Percentiles rank a stretch among this genome's conserved stretches.
These are phyloP conservation scores for Drosophila pruinosa DNA, from an alignment of 1,140 invertebrate genomes.

Conservation along the genomic window DNA sequence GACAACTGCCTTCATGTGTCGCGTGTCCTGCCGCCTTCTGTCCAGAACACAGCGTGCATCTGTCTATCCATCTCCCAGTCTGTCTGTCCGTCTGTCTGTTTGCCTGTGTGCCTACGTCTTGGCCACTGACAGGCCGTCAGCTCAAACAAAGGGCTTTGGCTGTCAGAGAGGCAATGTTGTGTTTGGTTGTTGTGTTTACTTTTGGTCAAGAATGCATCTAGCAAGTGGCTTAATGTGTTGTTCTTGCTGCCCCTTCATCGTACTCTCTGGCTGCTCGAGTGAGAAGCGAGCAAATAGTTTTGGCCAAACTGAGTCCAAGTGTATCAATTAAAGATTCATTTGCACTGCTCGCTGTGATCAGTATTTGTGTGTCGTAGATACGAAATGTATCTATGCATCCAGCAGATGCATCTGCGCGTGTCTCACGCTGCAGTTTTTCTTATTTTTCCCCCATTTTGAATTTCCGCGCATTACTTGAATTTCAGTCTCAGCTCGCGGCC, in stretches of 20 bases:
- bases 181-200: constrained; percentile 51
- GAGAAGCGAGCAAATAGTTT: background rate
- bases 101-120: constrained; percentile 68
- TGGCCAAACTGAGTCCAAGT: background rate
- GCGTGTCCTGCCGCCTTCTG: constrained; percentile 47
- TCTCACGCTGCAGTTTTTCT: constrained; percentile 3
- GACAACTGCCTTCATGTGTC: constrained; percentile 55
- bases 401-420: constrained; percentile 10
- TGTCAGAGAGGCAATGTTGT: constrained; percentile 8
- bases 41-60: background rate
- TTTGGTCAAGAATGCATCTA: constrained; percentile 42
- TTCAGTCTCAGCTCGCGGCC: constrained; percentile 5
- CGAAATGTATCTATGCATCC: constrained; percentile 23
- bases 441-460: background rate
- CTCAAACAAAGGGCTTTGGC: constrained; percentile 59
- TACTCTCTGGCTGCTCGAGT: background rate
- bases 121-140: constrained; percentile 70
- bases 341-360: no score
- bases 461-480: constrained; percentile 24
- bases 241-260: constrained; percentile 1
- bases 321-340: constrained; percentile 21
- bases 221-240: constrained; percentile 47
- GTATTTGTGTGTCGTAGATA: no score
- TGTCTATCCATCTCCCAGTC: constrained; percentile 8
- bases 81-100: constrained; percentile 7